Base-by-base conservation (phyloP, 1,140 invertebrate genomes). In the Leptinotarsa lineolata region DNA sequence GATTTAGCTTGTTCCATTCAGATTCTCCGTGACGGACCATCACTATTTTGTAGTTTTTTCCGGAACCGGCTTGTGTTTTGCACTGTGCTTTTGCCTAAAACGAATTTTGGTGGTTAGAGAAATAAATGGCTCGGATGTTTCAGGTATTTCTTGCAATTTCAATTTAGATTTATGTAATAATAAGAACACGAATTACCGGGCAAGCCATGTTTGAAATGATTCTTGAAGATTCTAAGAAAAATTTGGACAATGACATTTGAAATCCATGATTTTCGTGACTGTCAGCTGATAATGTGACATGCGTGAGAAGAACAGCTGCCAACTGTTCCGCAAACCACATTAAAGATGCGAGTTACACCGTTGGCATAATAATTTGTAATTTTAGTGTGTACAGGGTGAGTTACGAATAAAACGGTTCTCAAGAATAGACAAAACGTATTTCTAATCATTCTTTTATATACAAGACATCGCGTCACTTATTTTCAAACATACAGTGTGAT, bases 11-110 rank as follows among this genome's bases (percentile, higher is more conserved):
- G 80, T 93, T 93, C 87, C 90, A 93, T 82, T 90, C 90, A 80
- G 91, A 92, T 82, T 93, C 91, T n/a, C 92, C 91, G 77, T 93
- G 92, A 60, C 92, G 86, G 24, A 93, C 84, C 83, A 93, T 88
- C 16, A 79, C 64, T 16, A 78, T 75, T 65, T 76, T 67, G 44
- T 72, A 76, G 22, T 18, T 78, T 65, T 78, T 75, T 58, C 70
- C 24, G 6, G 22, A 24, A 16, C 20, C 20, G 24, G 58, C 58
- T 20, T 13, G 15, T 6, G 58, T 8, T 20, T 59, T 59, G 58
- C 58, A 59, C 20, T 59, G 58, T n/a, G 58, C 58, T 13, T 59
- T 59, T 13, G 15, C 58, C 58, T 59, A 20, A 59, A 59, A 59
- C 11, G 16, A 59, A 16, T 8, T 3, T 59, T 59, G 11, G 20